phyloP scores from a whole-genome alignment of 2,888 invertebrate species.

The Schrankia costaestrigalis region DNA sequence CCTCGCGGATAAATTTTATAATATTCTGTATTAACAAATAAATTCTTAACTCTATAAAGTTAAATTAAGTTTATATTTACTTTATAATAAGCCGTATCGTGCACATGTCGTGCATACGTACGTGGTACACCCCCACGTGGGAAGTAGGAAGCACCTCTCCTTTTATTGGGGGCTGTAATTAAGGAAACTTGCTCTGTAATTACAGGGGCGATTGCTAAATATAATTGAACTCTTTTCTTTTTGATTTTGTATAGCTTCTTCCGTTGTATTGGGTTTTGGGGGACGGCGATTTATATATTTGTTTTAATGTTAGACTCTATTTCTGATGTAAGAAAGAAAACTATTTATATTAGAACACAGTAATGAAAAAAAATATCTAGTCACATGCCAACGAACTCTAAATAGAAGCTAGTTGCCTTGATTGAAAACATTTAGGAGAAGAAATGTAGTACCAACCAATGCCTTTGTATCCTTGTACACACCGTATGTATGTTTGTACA shows the following conservation, averaged over 20 bases:
- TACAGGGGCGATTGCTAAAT: constrained; percentile 79
- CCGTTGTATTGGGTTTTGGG: constrained; percentile 30
- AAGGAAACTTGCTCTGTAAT: constrained; percentile 74
- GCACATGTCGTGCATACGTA: constrained; percentile 65
- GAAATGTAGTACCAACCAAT: too few species aligned
- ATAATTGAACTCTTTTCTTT: constrained; percentile 72
- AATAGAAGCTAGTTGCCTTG: too few species aligned
- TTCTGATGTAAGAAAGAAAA: too few species aligned
- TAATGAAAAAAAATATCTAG: too few species aligned
- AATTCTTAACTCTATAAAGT: constrained; percentile 35
- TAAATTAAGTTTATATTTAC: constrained; percentile 57
- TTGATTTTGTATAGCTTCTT: constrained; percentile 53
- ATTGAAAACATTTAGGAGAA: too few species aligned
- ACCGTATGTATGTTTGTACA: too few species aligned
- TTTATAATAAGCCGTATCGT: constrained; percentile 70
- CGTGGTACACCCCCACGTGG: constrained; percentile 63
- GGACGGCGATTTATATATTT: constrained; percentile 18
- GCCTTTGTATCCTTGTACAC: too few species aligned
- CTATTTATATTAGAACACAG: too few species aligned
- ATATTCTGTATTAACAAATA: background rate
- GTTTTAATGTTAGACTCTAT: too few species aligned
- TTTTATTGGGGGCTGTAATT: constrained; percentile 76
- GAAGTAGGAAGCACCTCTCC: constrained; percentile 75
- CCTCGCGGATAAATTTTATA: background rate
- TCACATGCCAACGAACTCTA: too few species aligned